Evolutionary conservation across 2,113 vertebrate species (phyloP).

Genomic region (Panthera uncia): DNA sequence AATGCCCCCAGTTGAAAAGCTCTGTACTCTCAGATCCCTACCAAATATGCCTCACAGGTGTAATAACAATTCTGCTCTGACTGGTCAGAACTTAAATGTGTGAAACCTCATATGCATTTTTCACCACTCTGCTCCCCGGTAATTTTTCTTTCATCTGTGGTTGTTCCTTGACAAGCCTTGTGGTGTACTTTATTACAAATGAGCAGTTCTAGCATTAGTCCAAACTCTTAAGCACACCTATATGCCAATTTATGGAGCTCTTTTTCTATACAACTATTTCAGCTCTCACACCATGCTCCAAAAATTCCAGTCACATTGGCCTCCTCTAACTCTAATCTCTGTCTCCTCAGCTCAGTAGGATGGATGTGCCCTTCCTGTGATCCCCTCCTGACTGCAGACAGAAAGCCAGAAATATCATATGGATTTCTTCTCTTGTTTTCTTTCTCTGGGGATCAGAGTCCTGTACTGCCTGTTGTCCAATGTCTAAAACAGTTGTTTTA

Average conservation of each 20-base stretch:
- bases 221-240: not conserved
- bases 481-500: not conserved
- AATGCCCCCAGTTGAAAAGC: not conserved
- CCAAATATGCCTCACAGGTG: not conserved
- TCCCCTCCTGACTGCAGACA: fast-evolving
- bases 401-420: not conserved
- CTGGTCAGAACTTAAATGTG: not conserved
- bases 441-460: not conserved
- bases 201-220: not conserved
- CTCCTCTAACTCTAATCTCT: not conserved
- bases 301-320: not conserved
- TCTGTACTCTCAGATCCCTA: not conserved
- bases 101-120: not conserved
- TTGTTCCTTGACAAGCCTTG: not conserved
- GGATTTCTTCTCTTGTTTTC: not conserved
- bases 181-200: not conserved
- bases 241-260: not conserved
- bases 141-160: not conserved
- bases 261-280: not conserved
- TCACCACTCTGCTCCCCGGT: not conserved
- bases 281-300: not conserved
- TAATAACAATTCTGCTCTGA: not conserved
- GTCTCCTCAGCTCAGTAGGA: fast-evolving
- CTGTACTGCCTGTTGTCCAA: not conserved
- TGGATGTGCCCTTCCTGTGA: not conserved